phyloP scores from a whole-genome alignment of 2,797 vertebrate species.

The Helostoma temminkii region DNA sequence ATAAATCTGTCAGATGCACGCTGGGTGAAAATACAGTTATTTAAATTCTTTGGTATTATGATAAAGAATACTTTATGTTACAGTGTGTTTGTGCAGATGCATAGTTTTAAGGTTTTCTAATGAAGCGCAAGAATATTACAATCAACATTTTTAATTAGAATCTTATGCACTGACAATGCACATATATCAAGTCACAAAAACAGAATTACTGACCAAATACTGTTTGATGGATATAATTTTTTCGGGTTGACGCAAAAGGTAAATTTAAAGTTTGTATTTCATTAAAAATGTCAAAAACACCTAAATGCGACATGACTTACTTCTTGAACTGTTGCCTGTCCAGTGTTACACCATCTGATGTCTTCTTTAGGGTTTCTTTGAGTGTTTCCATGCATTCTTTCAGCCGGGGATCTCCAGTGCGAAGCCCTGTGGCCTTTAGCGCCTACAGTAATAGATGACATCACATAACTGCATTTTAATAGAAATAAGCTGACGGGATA shows the following conservation, averaged over 20 bases:
- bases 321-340: slow-evolving; percentile 98
- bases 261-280: too few species aligned
- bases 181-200: neutral
- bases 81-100: too few species aligned
- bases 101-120: neutral
- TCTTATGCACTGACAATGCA: neutral
- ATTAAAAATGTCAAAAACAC: slow-evolving; percentile 10
- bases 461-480: neutral
- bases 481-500: neutral
- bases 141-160: neutral
- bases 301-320: slow-evolving; percentile 76
- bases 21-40: too few species aligned
- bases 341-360: slow-evolving; percentile 94
- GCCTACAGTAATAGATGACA: slow-evolving; percentile 81
- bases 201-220: neutral
- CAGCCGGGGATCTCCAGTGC: slow-evolving; percentile 93
- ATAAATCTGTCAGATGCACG: too few species aligned
- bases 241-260: too few species aligned
- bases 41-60: too few species aligned
- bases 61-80: too few species aligned
- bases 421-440: slow-evolving; percentile 95
- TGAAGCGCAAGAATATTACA: neutral
- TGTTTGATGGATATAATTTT: slow-evolving; percentile 11
- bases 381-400: slow-evolving; percentile 99
- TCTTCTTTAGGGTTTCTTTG: slow-evolving; percentile 92